These are phyloP conservation scores for Rapana venosa DNA, from an alignment of 2,888 invertebrate species.

Conservation along the genomic window DNA sequence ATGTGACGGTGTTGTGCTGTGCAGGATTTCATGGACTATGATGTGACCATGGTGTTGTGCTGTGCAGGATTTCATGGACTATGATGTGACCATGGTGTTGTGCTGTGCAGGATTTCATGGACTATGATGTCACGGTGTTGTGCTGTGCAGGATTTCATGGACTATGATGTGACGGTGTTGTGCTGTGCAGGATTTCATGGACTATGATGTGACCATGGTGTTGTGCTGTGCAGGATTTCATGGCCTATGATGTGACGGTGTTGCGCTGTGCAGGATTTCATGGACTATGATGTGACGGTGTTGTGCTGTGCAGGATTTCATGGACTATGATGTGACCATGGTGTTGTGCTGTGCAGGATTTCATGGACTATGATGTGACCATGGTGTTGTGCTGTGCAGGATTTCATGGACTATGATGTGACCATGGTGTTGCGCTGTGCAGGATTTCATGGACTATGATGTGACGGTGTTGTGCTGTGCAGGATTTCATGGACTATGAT, in stretches of 20 bases:
- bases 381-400: constrained; percentile 74
- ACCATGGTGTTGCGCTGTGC: constrained; percentile 69
- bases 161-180: constrained; percentile 75
- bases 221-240: constrained; percentile 75
- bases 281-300: constrained; percentile 74
- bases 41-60: constrained; percentile 74
- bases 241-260: constrained; percentile 74
- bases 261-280: constrained; percentile 75
- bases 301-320: constrained; percentile 75
- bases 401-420: constrained; percentile 75
- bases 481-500: too few species aligned
- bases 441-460: constrained; percentile 76
- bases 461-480: constrained; percentile 66
- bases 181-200: constrained; percentile 74
- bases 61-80: constrained; percentile 74
- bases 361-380: constrained; percentile 74
- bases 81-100: constrained; percentile 75
- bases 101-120: constrained; percentile 74
- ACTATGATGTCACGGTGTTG: constrained; percentile 75
- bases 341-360: constrained; percentile 75
- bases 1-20: constrained; percentile 73
- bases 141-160: constrained; percentile 74
- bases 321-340: constrained; percentile 74
- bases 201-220: constrained; percentile 74
- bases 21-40: constrained; percentile 75